phyloP scores from a whole-genome alignment of 2,797 vertebrate genomes.

The Benthosema pterotum region DNA sequence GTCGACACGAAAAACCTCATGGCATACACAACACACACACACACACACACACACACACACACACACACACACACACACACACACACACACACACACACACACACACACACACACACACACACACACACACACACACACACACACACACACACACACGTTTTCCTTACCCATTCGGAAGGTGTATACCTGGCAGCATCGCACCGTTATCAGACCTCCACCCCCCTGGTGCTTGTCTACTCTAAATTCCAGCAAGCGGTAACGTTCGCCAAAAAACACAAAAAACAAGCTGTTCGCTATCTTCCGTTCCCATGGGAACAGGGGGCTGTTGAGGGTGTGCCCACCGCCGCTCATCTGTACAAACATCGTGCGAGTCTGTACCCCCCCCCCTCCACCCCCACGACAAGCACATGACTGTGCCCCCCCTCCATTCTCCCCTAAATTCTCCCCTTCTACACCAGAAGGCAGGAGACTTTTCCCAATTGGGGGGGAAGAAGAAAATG shows the following conservation, averaged over 20 bases:
- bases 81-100: background rate
- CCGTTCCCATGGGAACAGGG: slow-evolving; percentile 76
- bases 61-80: background rate
- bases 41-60: slow-evolving; percentile 26
- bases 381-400: too few species aligned
- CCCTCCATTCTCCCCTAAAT: slow-evolving; percentile 18
- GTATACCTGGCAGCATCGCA: slow-evolving; percentile 64
- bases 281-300: slow-evolving; percentile 75
- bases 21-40: too few species aligned
- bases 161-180: slow-evolving; percentile 13
- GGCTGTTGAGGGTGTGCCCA: slow-evolving; percentile 65
- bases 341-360: slow-evolving; percentile 71
- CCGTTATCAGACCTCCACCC: slow-evolving; percentile 66
- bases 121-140: too few species aligned
- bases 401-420: background rate
- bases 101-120: too few species aligned
- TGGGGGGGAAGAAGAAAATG: too few species aligned
- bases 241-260: slow-evolving; percentile 58
- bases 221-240: slow-evolving; percentile 59
- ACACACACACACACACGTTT: background rate
- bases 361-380: slow-evolving; percentile 37
- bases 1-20: slow-evolving; percentile 17
- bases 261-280: slow-evolving; percentile 73
- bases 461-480: too few species aligned
- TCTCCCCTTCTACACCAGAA: slow-evolving; percentile 24